Percentiles rank a stretch among this genome's conserved stretches.
These are phyloP conservation scores for Syngnathus typhle DNA, from an alignment of 2,113 vertebrate genomes.

Conservation along the genomic window DNA sequence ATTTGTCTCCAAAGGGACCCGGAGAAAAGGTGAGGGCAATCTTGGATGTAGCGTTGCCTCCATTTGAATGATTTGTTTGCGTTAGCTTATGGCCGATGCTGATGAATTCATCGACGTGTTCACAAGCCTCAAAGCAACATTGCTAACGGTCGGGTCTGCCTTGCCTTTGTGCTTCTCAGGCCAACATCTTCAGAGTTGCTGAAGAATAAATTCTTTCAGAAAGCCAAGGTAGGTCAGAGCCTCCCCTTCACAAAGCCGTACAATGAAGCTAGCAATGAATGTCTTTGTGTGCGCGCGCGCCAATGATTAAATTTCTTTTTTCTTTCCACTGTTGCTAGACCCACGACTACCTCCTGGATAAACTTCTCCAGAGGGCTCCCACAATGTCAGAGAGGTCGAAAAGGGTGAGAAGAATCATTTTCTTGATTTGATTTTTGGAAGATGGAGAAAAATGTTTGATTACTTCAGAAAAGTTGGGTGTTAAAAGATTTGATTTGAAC, in stretches of 20 bases:
- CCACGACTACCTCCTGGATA: constrained; percentile 93
- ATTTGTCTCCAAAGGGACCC: constrained; percentile 96
- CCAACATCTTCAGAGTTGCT: constrained; percentile 89
- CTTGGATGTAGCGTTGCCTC: too few species aligned
- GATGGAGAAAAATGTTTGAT: neutral
- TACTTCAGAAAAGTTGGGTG: neutral
- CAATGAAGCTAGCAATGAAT: too few species aligned
- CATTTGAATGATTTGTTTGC: too few species aligned
- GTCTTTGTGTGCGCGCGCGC: too few species aligned
- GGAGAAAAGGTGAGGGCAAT: constrained; percentile 82
- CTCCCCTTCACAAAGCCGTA: neutral
- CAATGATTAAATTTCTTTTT: neutral
- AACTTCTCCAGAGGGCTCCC: constrained; percentile 85
- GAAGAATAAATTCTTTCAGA: constrained; percentile 96
- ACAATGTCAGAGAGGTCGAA: constrained; percentile 92
- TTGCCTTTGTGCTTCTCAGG: constrained; percentile 65
- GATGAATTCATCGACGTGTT: neutral
- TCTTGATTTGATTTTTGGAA: neutral
- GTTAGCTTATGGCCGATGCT: too few species aligned
- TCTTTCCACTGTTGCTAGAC: constrained; percentile 65
- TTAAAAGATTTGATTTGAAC: too few species aligned
- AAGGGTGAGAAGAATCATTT: constrained; percentile 64
- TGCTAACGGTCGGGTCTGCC: constrained; percentile 14
- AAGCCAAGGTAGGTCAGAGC: constrained; percentile 83
- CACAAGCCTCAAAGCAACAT: too few species aligned